Evolutionary conservation across 2,113 vertebrate genomes (phyloP).

Genomic region (Gnathonemus longibarbis): DNA sequence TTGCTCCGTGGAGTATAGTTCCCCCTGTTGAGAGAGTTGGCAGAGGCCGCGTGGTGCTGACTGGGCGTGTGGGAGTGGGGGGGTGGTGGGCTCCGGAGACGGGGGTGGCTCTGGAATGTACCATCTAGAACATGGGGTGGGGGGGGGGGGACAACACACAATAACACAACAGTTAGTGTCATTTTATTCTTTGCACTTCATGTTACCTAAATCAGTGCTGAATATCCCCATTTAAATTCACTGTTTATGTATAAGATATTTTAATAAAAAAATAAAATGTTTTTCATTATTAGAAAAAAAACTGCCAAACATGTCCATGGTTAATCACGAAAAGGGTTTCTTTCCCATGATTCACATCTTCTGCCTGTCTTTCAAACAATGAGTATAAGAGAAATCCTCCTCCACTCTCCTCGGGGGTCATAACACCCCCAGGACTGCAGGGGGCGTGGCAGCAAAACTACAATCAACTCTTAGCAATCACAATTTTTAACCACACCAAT

Average conservation of each 20-base stretch:
- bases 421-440: background rate
- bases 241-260: background rate
- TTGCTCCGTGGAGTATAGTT: conserved; percentile 93
- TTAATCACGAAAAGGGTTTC: background rate
- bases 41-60: conserved; percentile 83
- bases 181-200: background rate
- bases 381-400: background rate
- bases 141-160: background rate
- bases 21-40: conserved; percentile 85
- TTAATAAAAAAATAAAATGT: background rate
- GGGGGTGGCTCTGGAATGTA: conserved; percentile 82
- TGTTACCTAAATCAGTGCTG: background rate
- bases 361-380: background rate
- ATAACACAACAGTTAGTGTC: background rate
- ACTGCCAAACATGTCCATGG: background rate
- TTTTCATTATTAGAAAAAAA: background rate
- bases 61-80: conserved; percentile 81
- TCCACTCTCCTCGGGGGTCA: background rate
- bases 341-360: background rate
- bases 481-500: background rate
- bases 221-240: background rate
- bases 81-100: conserved; percentile 82
- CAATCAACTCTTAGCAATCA: background rate
- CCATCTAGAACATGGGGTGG: conserved; percentile 55
- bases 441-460: background rate